Percentiles rank a stretch among this genome's conserved stretches.
Conservation (phyloP, 2,113 vertebrate species). For the Plecturocebus donacophilus region DNA sequence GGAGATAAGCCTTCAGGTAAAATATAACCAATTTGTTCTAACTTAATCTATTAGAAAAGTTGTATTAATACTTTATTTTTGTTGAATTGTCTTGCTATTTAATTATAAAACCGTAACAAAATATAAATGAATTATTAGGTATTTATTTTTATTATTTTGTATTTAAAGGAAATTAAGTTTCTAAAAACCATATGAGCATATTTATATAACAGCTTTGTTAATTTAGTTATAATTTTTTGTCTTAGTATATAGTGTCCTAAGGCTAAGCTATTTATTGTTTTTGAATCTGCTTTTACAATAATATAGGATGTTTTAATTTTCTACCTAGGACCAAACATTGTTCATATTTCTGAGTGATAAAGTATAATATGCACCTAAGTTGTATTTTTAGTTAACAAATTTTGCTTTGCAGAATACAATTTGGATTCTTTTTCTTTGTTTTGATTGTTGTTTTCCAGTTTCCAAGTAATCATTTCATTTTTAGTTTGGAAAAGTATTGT, state of each 20-base stretch:
- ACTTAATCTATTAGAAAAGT: background rate
- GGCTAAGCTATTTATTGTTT: background rate
- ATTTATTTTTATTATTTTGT: background rate
- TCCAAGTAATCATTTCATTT: background rate
- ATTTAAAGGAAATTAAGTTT: background rate
- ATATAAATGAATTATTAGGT: background rate
- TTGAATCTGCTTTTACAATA: background rate
- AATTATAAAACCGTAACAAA: background rate
- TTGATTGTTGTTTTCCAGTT: background rate
- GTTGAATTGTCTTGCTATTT: background rate
- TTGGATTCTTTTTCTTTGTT: background rate
- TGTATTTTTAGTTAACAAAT: background rate
- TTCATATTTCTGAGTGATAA: constrained; percentile 6
- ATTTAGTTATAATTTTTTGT: background rate
- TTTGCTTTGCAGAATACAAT: background rate
- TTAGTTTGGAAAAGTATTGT: background rate
- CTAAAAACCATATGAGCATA: background rate
- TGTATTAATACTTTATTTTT: background rate
- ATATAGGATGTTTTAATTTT: background rate
- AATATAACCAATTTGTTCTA: background rate
- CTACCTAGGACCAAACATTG: background rate
- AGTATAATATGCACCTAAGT: background rate
- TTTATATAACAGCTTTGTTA: background rate
- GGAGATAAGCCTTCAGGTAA: background rate
- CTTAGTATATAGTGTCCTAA: background rate